Evolutionary conservation across 2,888 invertebrate genomes (phyloP).

Genomic region (Trisateles emortualis): DNA sequence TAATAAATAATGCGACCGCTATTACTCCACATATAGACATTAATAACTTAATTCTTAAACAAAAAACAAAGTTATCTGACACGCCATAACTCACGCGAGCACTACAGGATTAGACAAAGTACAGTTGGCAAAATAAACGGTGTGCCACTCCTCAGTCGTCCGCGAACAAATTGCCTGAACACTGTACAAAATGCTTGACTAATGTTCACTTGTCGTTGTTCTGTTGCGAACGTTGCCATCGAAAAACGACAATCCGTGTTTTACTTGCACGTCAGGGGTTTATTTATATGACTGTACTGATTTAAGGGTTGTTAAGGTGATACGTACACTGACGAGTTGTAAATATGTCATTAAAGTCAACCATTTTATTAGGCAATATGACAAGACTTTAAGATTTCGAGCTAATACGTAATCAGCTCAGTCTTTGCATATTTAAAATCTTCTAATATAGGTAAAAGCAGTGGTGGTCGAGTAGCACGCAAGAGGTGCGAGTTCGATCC

Average conservation of each 20-base stretch:
- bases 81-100: constrained; percentile 25
- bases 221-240: constrained; percentile 25
- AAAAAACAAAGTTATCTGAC: constrained; percentile 23
- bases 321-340: not conserved
- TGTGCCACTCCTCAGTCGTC: constrained; percentile 45
- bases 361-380: not conserved
- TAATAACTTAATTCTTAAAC: constrained; percentile 11
- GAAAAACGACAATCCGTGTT: constrained; percentile 14
- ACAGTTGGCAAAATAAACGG: constrained; percentile 36
- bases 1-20: constrained; percentile 5
- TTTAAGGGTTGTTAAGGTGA: constrained; percentile 14
- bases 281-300: constrained; percentile 42
- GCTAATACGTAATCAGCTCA: no score
- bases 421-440: no score
- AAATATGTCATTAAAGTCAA: not conserved
- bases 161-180: constrained; percentile 44
- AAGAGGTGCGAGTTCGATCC: no score
- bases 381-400: no score
- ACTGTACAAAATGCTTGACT: constrained; percentile 48
- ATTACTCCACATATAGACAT: constrained; percentile 5
- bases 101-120: constrained; percentile 35
- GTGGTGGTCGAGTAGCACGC: no score
- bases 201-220: constrained; percentile 33
- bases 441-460: no score
- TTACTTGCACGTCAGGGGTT: constrained; percentile 18